Evolutionary conservation across 2,797 vertebrate species (phyloP).

Genomic region (Heliangelus exortis): DNA sequence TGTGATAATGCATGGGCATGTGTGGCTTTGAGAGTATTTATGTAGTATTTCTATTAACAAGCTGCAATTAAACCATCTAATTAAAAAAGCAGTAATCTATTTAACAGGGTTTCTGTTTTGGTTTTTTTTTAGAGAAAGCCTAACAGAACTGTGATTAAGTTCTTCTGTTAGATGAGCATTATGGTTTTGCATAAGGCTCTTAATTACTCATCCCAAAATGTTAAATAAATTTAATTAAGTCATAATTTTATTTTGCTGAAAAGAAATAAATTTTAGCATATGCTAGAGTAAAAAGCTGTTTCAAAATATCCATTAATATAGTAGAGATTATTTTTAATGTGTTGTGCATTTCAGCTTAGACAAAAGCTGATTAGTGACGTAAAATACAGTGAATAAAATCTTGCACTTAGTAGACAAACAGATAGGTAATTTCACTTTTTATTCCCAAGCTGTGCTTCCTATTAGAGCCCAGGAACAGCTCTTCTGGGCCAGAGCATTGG

Average conservation of each 20-base stretch:
- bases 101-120: slow-evolving; percentile 37
- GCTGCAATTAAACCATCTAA: slow-evolving; percentile 80
- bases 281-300: slow-evolving; percentile 34
- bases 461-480: not conserved
- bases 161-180: slow-evolving; percentile 76
- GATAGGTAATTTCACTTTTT: not conserved
- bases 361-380: not conserved
- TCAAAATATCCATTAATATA: slow-evolving; percentile 58
- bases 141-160: slow-evolving; percentile 72
- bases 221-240: slow-evolving; percentile 81
- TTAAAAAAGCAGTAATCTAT: slow-evolving; percentile 77
- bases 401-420: not conserved
- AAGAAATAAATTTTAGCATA: not conserved
- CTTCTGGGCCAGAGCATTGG: not conserved
- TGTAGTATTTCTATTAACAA: slow-evolving; percentile 80
- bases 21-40: slow-evolving; percentile 66
- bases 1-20: slow-evolving; percentile 42
- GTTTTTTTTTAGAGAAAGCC: slow-evolving; percentile 12
- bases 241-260: slow-evolving; percentile 73
- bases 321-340: not conserved
- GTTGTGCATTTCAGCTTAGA: not conserved
- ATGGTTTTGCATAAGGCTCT: slow-evolving; percentile 71
- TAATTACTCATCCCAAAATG: slow-evolving; percentile 76
- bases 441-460: not conserved
- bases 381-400: not conserved